Evolutionary conservation across 2,113 vertebrate species (phyloP), one percentile per base, ranked within the genome.

Genomic region (Anguilla rostrata): DNA sequence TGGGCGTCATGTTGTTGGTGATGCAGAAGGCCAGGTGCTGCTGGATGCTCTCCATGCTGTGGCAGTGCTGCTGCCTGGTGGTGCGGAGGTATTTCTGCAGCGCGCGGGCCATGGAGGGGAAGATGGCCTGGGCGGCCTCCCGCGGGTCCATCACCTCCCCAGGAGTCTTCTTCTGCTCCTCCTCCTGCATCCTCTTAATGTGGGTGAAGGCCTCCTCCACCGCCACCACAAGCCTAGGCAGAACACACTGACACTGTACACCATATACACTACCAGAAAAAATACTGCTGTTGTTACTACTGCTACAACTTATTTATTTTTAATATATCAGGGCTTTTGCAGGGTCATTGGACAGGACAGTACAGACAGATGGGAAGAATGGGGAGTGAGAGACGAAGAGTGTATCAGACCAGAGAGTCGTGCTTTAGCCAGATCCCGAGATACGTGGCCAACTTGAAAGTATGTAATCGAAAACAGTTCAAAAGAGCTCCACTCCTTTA

Each of bases 21-120:
- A 99, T 96, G 94, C 98, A 99, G 96, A 98, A 98, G 88, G 98
- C 96, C 94, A 99, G 94, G 88, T 99, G 98, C 90, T 98, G 97
- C 94, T 99, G 95, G 92, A 99, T 99, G 93, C 97, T 98, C 95
- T 99, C 98, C 98, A 99, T 99, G 95, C 97, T 99, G 94, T 99
- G 98, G 92, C 97, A 98, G 93, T 99, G 97, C 71, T 99, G 98
- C 94, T 99, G 98, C 86, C 96, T 96, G 0, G 98, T 99, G 90
- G 98, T 97, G 8, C 98, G 96, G 87, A 99, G 96, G 94, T 99
- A 99, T 91, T 98, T 99, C 96, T 99, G 98, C 87, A 99, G 93
- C 0, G 97, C 97, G 39, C 97, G 96, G 0, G 98, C 98, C 97
- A 99, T 99, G 85, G 98, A 99, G 0, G 98, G 98, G 91, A 99